These are phyloP conservation scores for Megalurothrips usitatus DNA, from an alignment of 2,888 invertebrate species.

Conservation along the genomic window DNA sequence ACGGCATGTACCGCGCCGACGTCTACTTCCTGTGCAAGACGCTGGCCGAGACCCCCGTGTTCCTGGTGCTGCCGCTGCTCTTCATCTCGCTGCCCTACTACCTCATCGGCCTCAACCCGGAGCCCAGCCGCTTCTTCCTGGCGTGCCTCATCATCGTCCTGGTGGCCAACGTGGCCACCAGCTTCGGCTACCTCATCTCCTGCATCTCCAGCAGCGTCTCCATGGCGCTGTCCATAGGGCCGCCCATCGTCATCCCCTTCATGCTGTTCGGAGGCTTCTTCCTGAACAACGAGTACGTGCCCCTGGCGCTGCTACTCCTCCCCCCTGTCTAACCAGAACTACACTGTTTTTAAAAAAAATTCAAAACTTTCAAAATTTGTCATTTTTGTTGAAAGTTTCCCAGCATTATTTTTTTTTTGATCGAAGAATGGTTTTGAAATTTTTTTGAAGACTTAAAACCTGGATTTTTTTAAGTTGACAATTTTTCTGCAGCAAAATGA, in stretches of 20 bases:
- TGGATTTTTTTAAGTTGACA: too few species aligned
- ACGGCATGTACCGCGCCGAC: slow-evolving; percentile 86
- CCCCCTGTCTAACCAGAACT: too few species aligned
- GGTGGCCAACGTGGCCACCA: slow-evolving; percentile 84
- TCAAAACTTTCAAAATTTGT: too few species aligned
- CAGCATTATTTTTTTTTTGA: too few species aligned
- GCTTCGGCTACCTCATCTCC: slow-evolving; percentile 89
- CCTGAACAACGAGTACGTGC: slow-evolving; percentile 76
- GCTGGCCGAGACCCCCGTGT: slow-evolving; percentile 81
- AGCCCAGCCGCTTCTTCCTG: slow-evolving; percentile 64
- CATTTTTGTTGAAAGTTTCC: too few species aligned
- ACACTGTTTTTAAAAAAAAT: too few species aligned
- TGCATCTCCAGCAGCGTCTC: slow-evolving; percentile 76
- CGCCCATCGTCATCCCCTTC: slow-evolving; percentile 88
- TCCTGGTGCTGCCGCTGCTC: slow-evolving; percentile 73
- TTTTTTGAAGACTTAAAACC: too few species aligned
- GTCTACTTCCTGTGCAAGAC: slow-evolving; percentile 90
- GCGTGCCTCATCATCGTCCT: slow-evolving; percentile 69
- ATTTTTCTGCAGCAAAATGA: too few species aligned
- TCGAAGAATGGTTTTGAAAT: too few species aligned
- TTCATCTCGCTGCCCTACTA: slow-evolving; percentile 82
- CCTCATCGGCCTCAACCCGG: slow-evolving; percentile 77
- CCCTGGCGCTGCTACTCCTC: too few species aligned
- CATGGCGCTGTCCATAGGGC: slow-evolving; percentile 85
- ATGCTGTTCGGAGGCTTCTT: slow-evolving; percentile 95